phyloP scores from a whole-genome alignment of 2,888 invertebrate species.

The Andrena camellia region DNA sequence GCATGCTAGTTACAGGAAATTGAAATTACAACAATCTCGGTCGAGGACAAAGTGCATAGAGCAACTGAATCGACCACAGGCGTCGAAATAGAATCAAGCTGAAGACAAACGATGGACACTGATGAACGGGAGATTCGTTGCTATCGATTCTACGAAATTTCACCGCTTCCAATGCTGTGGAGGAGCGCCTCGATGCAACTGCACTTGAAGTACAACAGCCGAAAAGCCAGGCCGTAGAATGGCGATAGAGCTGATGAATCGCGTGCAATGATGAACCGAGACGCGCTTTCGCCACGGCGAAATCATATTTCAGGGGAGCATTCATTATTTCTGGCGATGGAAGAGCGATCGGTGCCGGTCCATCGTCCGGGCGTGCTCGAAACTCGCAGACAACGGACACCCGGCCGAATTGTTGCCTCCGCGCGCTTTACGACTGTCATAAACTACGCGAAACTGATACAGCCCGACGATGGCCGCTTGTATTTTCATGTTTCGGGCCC shows the following conservation, averaged over 20 bases:
- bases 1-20: neutral
- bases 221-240: neutral
- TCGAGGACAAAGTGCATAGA: no score
- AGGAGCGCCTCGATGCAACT: neutral
- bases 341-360: neutral
- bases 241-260: neutral
- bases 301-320: conserved; percentile 21
- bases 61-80: neutral
- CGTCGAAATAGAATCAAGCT: neutral
- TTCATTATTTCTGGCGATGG: conserved; percentile 2
- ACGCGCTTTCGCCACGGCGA: conserved; percentile 5
- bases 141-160: neutral
- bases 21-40: no score
- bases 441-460: conserved; percentile 69
- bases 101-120: neutral
- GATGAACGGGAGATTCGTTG: neutral
- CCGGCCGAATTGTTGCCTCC: conserved; percentile 52
- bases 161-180: neutral
- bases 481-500: conserved; percentile 61
- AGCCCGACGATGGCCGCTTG: conserved; percentile 65
- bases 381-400: neutral
- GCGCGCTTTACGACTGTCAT: conserved; percentile 64
- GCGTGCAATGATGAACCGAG: neutral
- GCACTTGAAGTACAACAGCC: neutral
- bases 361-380: neutral